phyloP scores from a whole-genome alignment of 1,140 invertebrate species.

The Adoxophyes honmai region DNA sequence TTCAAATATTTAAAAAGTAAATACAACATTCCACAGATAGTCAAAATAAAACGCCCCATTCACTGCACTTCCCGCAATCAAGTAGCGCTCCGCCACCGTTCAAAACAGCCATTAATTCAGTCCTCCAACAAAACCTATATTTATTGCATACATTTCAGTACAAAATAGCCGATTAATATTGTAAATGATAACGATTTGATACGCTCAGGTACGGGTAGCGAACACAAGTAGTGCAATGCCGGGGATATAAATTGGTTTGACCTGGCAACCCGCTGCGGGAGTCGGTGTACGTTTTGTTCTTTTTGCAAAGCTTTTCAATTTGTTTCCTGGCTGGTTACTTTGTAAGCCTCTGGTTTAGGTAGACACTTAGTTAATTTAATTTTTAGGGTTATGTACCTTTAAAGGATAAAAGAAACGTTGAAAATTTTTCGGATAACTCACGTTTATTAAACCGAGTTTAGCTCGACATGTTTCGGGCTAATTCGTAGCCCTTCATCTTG shows the following conservation, averaged over 20 bases:
- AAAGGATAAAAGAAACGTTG: too few relatives aligned
- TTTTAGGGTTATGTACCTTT: too few relatives aligned
- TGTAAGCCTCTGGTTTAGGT: too few relatives aligned
- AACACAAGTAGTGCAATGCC: constrained; percentile 8
- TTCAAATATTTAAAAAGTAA: too few relatives aligned
- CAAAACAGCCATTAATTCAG: constrained; percentile 31
- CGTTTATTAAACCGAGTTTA: too few relatives aligned
- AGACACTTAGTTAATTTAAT: too few relatives aligned
- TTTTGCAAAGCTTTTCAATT: constrained; percentile 13
- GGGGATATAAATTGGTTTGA: constrained; percentile 1
- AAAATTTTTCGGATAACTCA: too few relatives aligned
- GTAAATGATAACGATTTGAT: constrained; percentile 54
- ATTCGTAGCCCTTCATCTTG: too few relatives aligned
- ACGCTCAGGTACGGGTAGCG: constrained; percentile 22
- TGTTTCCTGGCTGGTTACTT: constrained; percentile 1
- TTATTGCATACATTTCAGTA: constrained; percentile 41
- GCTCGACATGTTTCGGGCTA: too few relatives aligned
- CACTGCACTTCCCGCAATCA: background rate
- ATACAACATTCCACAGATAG: too few relatives aligned
- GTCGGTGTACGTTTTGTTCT: background rate
- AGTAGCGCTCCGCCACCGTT: constrained; percentile 7
- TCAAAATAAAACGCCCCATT: too few relatives aligned
- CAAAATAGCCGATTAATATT: constrained; percentile 61
- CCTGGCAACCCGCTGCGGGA: background rate
- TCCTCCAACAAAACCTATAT: constrained; percentile 33